Evolutionary conservation across 2,797 vertebrate genomes (phyloP), one percentile per base, ranked within the genome.

Genomic region (Sciurus carolinensis): DNA sequence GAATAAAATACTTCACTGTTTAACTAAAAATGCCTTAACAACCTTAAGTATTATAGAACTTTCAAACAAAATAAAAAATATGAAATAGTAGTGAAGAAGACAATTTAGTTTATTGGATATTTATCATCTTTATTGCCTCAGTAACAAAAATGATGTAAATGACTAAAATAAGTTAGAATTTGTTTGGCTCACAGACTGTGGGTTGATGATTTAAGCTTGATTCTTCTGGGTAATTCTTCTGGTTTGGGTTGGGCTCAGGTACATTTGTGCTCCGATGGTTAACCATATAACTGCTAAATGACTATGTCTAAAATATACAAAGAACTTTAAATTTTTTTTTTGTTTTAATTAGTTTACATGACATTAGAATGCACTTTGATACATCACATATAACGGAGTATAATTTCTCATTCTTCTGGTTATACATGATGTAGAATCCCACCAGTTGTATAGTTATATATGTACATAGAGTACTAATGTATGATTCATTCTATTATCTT

Each of bases 41-140:
- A 2, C 36, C 72, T 39, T 17, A 30, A 69, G 91, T 77, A 93
- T 90, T 93, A 84, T 87, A 95, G 95, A 93, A 85, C 52, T 88
- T 94, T 22, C 89, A 96, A 97, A 82, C 66, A 73, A 39, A 13
- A 17, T 39, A 87, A 44, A 57, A 67, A 28, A 57, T 57, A 57
- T 57, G 18, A 57, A 59, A 36, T 57, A 75, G 52, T 7, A 67
- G 13, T 67, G 8, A 83, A 2, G 1, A 83, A 57, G 15, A 52
- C 36, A 11, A 64, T 42, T 52, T 84, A 5, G 2, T 36, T 82
- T 91, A 64, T 64, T 33, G 67, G 7, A 66, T 44, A 5, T 39
- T 47, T 87, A 64, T 81, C 64, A 26, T 17, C 13, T 91, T 81
- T n/a, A 66, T 64, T n/a, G 2, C 1, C 42, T 14, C 52, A 77